Percentiles rank a stretch among this genome's conserved stretches.
Evolutionary conservation across 2,113 vertebrate genomes (phyloP).

Genomic region (Galbula dea): DNA sequence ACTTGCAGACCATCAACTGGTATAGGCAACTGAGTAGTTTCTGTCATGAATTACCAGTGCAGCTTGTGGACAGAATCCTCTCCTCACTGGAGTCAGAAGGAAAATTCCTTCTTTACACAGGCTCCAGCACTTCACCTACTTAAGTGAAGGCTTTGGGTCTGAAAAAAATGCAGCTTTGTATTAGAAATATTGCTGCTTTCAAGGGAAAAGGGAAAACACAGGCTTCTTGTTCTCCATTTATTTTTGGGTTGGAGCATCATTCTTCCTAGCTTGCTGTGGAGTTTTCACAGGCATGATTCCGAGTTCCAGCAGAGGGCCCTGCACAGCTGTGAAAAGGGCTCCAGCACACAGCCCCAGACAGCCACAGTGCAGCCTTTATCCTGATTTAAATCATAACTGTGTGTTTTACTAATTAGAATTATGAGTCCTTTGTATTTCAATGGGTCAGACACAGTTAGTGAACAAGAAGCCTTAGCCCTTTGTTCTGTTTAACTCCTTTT

Average conservation of each 20-base stretch:
- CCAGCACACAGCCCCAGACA: fast-evolving
- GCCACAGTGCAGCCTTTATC: not conserved
- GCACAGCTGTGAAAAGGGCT: conserved; percentile 60
- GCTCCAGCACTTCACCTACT: not conserved
- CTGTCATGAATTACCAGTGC: not conserved
- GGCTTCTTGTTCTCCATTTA: not conserved
- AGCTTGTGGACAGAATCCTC: not conserved
- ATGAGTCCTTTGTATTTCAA: conserved; percentile 52
- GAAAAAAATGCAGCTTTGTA: not conserved
- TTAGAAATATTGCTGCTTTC: not conserved
- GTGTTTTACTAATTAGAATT: conserved; percentile 55
- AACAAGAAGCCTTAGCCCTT: conserved; percentile 29
- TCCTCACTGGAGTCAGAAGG: not conserved
- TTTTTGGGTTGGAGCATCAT: not conserved
- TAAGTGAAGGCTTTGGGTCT: not conserved
- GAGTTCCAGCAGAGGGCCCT: conserved; percentile 80
- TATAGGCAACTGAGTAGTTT: not conserved
- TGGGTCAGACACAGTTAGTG: not conserved
- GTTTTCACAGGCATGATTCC: not conserved
- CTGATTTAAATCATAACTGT: not conserved
- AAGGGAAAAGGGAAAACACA: not conserved
- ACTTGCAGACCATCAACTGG: not conserved
- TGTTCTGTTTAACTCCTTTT: conserved; percentile 47
- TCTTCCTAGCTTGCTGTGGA: not conserved
- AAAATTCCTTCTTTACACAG: not conserved